phyloP scores from a whole-genome alignment of 2,797 vertebrate species.

The Avahi laniger region DNA sequence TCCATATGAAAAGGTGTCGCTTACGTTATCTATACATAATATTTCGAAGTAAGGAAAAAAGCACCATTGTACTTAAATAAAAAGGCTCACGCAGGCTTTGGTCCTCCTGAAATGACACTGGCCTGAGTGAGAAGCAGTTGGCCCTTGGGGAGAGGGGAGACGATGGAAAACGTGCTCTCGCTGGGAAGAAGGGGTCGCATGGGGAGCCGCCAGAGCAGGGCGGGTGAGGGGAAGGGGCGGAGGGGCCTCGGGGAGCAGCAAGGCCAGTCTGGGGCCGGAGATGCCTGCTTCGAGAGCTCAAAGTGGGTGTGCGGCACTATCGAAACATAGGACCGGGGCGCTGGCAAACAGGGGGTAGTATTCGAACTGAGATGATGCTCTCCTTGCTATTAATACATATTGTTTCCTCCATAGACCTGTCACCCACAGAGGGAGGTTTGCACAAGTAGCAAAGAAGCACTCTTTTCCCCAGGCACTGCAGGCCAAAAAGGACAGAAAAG shows the following conservation, averaged over 20 bases:
- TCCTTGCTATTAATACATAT: neutral
- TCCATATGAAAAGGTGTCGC: constrained; percentile 53
- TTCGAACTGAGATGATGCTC: neutral
- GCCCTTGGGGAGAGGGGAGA: constrained; percentile 40
- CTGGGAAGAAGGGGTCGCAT: neutral
- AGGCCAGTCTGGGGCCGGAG: neutral
- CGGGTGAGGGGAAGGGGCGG: neutral
- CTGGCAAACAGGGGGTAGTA: neutral
- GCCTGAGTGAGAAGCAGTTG: constrained; percentile 67
- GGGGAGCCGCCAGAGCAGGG: neutral
- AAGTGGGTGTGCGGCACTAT: neutral
- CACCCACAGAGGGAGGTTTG: neutral
- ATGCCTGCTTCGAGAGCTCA: neutral
- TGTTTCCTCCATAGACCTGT: neutral
- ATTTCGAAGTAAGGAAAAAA: constrained; percentile 71
- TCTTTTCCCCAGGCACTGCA: neutral
- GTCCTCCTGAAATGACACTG: constrained; percentile 56
- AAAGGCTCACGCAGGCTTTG: constrained; percentile 72
- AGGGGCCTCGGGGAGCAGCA: neutral
- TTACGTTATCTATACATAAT: constrained; percentile 59
- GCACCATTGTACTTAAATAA: constrained; percentile 79
- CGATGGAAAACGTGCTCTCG: neutral
- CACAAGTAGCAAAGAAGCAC: neutral
- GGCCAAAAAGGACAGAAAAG: neutral
- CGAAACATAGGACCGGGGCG: neutral